Base-by-base conservation (phyloP, 2,888 invertebrate species). In the Drosophila flavopinicola region DNA sequence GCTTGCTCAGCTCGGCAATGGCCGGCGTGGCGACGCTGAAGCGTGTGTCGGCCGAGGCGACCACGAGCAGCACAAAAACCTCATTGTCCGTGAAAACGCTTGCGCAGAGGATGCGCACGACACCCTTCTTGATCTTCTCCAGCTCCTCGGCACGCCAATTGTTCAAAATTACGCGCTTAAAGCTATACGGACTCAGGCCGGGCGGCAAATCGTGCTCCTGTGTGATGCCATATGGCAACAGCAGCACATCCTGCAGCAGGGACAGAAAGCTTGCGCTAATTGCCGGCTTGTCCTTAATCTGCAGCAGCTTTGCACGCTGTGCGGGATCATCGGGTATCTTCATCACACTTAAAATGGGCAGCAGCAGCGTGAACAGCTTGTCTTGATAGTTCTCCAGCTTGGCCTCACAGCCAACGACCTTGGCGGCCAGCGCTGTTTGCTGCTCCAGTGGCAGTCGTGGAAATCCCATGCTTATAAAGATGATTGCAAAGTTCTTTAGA, bases 381-480 rank as follows among this genome's bases (percentile, higher is more conserved):
- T 98, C 96, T 88, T 97, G 95, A 90, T 98, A 98, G 30, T 94
- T 93, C 67, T 94, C 93, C 25, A 97, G 95, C 89, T 96, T 96
- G 52, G 94, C 94, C 85, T 96, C 95, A 66, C 96, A 94, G 85
- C 94, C 94, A 20, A 98, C 91, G 52, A 98, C 91, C 61, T 93
- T 92, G 4, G 97, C 95, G 10, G 96, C 93, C 61, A 97, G 90
- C 68, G 94, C 93, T 4, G 94, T 93, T 91, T 97, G 97, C 85
- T 95, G 94, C 7, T 94, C 94, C 42, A 93, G 91, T 9, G 95
- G 93, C 78, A 98, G 91, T 49, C 98, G 93, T 0, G 97, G 97
- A 91, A 94, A 98, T 6, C 98, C 98, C 93, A 97, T 94, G 88
- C 96, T 97, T 66, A 98, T 95, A 90, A 98, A 98, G 82, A 98